phyloP scores from a whole-genome alignment of 1,140 invertebrate genomes.

The Parasteatoda tepidariorum region DNA sequence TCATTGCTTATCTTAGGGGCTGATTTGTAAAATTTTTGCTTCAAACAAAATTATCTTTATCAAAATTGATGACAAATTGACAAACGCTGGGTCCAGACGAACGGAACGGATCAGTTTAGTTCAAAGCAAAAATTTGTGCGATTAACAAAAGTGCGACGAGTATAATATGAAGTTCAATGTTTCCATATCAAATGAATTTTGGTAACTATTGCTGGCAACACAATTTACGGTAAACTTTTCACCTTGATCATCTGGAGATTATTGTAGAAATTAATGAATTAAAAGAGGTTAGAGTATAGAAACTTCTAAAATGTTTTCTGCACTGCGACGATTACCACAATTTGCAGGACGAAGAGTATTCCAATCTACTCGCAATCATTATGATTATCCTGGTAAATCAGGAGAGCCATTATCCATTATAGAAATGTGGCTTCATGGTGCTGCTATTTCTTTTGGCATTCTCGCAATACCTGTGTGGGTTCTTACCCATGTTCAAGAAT shows the following conservation, averaged over 20 bases:
- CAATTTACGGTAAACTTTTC: background rate
- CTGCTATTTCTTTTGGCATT: constrained; percentile 4
- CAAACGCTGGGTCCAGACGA: too few relatives aligned
- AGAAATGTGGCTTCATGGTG: constrained; percentile 36
- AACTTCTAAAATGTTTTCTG: constrained; percentile 26
- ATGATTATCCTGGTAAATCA: constrained; percentile 11
- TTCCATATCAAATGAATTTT: background rate
- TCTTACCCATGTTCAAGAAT: constrained; percentile 36
- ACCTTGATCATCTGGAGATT: background rate
- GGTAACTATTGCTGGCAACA: too few relatives aligned
- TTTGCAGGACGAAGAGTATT: background rate
- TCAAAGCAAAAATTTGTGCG: background rate
- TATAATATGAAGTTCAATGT: background rate
- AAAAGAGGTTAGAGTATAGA: background rate
- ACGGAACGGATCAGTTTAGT: too few relatives aligned
- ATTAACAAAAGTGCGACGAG: background rate
- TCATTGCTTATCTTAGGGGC: too few relatives aligned
- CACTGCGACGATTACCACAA: background rate
- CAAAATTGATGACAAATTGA: too few relatives aligned
- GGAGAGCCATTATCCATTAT: constrained; percentile 24
- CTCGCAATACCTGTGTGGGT: constrained; percentile 26
- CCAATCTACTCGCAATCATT: background rate
- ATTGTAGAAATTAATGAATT: background rate
- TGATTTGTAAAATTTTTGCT: too few relatives aligned
- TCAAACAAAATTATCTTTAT: too few relatives aligned